Percentiles rank a stretch among this genome's conserved stretches.
Evolutionary conservation across 2,888 invertebrate genomes (phyloP).

Genomic region (Megalurothrips usitatus): DNA sequence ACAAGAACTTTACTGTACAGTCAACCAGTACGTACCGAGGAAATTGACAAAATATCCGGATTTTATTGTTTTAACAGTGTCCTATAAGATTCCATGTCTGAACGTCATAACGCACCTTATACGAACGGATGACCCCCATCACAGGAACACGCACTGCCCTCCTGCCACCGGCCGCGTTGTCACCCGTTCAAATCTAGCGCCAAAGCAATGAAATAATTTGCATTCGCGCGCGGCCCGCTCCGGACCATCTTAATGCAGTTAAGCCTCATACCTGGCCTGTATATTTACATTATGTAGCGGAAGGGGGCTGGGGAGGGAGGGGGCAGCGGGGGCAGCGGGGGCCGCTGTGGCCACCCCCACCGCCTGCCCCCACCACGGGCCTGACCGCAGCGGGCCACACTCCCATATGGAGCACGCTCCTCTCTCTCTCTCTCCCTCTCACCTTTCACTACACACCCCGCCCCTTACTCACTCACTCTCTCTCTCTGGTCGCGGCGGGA

Average conservation of each 20-base stretch:
- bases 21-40: too few species aligned
- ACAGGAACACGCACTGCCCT: too few species aligned
- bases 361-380: background rate
- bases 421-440: too few species aligned
- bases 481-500: too few species aligned
- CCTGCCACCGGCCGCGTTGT: background rate
- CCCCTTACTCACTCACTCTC: too few species aligned
- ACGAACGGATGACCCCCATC: too few species aligned
- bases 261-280: slow-evolving; percentile 19
- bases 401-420: background rate
- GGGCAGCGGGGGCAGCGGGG: background rate
- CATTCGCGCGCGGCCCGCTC: background rate
- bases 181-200: background rate
- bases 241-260: slow-evolving; percentile 16
- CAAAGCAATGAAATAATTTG: slow-evolving; percentile 21
- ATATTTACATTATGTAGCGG: slow-evolving; percentile 5
- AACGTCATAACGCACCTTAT: too few species aligned
- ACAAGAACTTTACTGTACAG: too few species aligned
- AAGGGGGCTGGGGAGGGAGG: background rate
- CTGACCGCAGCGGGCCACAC: background rate
- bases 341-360: background rate
- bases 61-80: too few species aligned
- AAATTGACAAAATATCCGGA: too few species aligned
- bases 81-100: too few species aligned
- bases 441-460: too few species aligned